A percentile compares a stretch with the other conserved stretches of the same genome.
These are phyloP conservation scores for Amblyopsis rosae DNA, from an alignment of 2,113 vertebrate genomes.

Conservation along the genomic window DNA sequence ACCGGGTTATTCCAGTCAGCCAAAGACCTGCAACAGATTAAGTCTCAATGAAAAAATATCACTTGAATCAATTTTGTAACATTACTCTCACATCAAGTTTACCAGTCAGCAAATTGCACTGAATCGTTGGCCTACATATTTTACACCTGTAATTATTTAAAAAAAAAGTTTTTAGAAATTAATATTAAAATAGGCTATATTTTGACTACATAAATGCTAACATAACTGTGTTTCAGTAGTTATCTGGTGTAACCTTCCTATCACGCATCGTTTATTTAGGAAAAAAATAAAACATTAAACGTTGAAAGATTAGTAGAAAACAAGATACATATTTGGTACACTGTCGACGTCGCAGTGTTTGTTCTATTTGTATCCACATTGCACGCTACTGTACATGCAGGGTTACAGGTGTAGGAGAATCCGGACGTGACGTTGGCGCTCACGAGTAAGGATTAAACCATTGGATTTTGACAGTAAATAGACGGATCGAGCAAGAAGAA, in stretches of 20 bases:
- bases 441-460: slow-evolving; percentile 57
- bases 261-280: no score
- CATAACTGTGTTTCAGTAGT: no score
- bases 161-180: no score
- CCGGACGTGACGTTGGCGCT: slow-evolving; percentile 74
- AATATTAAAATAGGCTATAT: no score
- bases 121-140: neutral
- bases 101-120: neutral
- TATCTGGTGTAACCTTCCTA: no score
- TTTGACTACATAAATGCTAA: no score
- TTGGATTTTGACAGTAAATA: slow-evolving; percentile 50
- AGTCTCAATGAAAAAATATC: neutral
- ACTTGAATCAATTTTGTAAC: neutral
- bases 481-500: slow-evolving; percentile 38
- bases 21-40: neutral
- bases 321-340: no score
- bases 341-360: neutral
- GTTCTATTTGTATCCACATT: neutral
- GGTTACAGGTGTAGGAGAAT: slow-evolving; percentile 65
- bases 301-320: neutral
- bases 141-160: neutral
- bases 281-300: no score
- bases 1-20: no score
- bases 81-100: neutral
- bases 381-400: neutral